These are phyloP conservation scores for Channa maculata DNA, from an alignment of 2,113 vertebrate species.

Conservation along the genomic window DNA sequence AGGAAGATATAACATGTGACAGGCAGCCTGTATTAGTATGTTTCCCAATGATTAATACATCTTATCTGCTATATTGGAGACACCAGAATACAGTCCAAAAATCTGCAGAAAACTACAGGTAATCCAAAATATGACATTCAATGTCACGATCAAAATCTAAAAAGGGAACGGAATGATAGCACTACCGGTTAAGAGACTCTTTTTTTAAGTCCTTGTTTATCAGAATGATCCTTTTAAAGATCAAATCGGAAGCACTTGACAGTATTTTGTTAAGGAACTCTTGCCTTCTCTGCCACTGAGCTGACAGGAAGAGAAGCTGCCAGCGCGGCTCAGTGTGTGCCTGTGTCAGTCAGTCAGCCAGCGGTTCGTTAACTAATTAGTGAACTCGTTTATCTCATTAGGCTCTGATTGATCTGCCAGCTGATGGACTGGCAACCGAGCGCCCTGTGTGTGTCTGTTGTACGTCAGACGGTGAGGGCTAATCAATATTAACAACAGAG, in stretches of 20 bases:
- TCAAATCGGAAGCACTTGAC: background rate
- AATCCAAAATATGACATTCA: background rate
- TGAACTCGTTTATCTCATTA: conserved; percentile 76
- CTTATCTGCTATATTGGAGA: too few relatives aligned
- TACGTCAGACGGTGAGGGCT: conserved; percentile 46
- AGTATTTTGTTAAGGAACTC: background rate
- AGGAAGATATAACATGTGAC: too few relatives aligned
- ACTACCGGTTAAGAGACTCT: background rate
- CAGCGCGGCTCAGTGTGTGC: conserved; percentile 28
- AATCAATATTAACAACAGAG: conserved; percentile 70
- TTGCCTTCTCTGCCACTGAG: conserved; percentile 6
- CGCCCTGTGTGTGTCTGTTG: conserved; percentile 46
- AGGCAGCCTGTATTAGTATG: too few relatives aligned
- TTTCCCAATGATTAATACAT: too few relatives aligned
- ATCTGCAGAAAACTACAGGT: background rate
- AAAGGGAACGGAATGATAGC: too few relatives aligned
- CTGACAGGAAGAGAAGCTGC: conserved; percentile 35
- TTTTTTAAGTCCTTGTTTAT: background rate
- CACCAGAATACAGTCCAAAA: too few relatives aligned
- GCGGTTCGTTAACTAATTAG: conserved; percentile 73
- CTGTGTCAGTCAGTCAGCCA: conserved; percentile 59
- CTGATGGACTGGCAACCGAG: conserved; percentile 64
- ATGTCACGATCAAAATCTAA: background rate
- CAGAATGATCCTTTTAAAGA: background rate
- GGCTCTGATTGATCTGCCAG: conserved; percentile 72